Evolutionary conservation across 2,113 vertebrate genomes (phyloP).

Genomic region (Neogale vison): DNA sequence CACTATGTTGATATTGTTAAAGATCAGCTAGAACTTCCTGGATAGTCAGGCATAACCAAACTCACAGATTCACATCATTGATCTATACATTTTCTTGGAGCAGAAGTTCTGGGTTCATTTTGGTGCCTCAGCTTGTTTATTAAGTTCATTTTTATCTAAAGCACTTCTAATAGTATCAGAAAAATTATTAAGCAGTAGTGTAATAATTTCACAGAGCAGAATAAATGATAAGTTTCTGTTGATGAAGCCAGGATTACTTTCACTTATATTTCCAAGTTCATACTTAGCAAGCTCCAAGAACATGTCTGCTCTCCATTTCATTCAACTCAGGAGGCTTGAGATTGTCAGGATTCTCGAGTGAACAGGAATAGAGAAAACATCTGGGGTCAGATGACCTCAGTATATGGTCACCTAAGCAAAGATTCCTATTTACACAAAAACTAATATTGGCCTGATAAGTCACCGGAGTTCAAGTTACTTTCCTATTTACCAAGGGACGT

Average conservation of each 20-base stretch:
- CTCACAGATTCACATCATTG: background rate
- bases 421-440: conserved; percentile 69
- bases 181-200: background rate
- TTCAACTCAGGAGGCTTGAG: background rate
- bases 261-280: background rate
- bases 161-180: background rate
- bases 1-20: background rate
- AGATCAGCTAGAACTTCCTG: background rate
- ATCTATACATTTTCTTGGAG: background rate
- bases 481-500: conserved; percentile 63
- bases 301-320: background rate
- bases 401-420: background rate
- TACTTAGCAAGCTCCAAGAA: background rate
- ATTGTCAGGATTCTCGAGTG: background rate
- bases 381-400: background rate
- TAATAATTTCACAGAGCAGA: background rate
- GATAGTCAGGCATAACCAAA: background rate
- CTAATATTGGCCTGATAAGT: background rate
- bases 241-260: background rate
- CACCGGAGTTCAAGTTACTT: conserved; percentile 60
- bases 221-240: background rate
- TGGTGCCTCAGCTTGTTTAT: background rate
- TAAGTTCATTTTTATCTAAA: conserved; percentile 3
- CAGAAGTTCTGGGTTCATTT: background rate
- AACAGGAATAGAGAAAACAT: background rate